Evolutionary conservation across 2,113 vertebrate genomes (phyloP).

Genomic region (Charadrius vociferus): DNA sequence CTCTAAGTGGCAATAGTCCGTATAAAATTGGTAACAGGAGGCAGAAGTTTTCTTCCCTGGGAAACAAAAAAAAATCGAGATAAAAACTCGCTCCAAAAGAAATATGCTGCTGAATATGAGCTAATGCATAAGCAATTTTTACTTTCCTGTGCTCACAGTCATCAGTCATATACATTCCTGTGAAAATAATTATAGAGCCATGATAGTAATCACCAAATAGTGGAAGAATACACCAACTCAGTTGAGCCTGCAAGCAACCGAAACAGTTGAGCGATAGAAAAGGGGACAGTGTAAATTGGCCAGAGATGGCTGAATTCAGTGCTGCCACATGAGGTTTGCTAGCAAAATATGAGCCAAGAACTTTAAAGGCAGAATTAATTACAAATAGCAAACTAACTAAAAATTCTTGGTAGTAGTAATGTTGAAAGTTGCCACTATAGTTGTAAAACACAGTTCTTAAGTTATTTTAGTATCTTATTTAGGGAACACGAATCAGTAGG

Average conservation of each 20-base stretch:
- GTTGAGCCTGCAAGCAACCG: not conserved
- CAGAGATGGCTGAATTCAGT: not conserved
- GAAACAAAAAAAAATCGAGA: not conserved
- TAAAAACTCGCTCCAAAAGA: not conserved
- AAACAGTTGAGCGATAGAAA: not conserved
- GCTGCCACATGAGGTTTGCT: not conserved
- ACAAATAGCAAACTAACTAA: not conserved
- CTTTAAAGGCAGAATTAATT: not conserved
- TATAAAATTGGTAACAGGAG: conserved; percentile 52
- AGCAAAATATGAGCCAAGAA: not conserved
- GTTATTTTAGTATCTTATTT: not conserved
- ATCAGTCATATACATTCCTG: not conserved
- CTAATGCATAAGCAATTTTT: not conserved
- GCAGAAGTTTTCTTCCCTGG: not conserved
- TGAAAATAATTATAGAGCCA: not conserved
- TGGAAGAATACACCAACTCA: not conserved
- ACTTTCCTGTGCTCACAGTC: not conserved
- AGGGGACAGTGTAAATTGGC: not conserved
- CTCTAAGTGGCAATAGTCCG: not conserved
- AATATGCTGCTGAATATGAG: not conserved
- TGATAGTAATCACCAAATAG: not conserved
- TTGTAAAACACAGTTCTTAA: not conserved
- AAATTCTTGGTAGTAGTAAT: not conserved
- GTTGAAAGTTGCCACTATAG: not conserved
- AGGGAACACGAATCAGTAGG: not conserved